Percentiles rank a stretch among this genome's conserved stretches.
These are phyloP conservation scores for Listronotus bonariensis DNA, from an alignment of 1,140 invertebrate species.

Conservation along the genomic window DNA sequence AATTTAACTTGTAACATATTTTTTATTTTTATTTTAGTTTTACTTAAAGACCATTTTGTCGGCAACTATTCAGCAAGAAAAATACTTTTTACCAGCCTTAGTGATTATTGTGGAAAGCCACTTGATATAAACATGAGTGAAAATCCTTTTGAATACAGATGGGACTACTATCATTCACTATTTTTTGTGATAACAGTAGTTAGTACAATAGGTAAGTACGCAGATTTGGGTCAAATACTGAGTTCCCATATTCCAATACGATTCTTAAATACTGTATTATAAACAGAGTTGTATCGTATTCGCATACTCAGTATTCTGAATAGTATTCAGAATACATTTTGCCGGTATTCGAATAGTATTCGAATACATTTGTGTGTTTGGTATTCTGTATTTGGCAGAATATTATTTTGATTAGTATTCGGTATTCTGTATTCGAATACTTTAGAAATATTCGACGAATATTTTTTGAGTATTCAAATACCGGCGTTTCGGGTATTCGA, in stretches of 20 bases:
- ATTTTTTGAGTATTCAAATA: too few relatives aligned
- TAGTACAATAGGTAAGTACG: conserved; percentile 84
- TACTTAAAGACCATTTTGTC: conserved; percentile 59
- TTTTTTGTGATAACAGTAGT: conserved; percentile 95
- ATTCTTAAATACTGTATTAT: background rate
- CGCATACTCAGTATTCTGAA: too few relatives aligned
- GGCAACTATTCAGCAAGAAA: conserved; percentile 58
- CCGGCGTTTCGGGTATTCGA: too few relatives aligned
- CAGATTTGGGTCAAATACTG: background rate
- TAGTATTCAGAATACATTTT: too few relatives aligned
- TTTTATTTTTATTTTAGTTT: conserved; percentile 26
- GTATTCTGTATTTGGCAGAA: too few relatives aligned
- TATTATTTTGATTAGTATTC: too few relatives aligned
- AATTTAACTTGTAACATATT: too few relatives aligned
- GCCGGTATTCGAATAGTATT: too few relatives aligned
- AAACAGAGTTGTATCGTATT: too few relatives aligned
- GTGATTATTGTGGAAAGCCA: conserved; percentile 71
- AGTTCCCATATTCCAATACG: background rate
- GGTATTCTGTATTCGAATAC: too few relatives aligned
- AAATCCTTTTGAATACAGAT: conserved; percentile 72
- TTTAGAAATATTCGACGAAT: too few relatives aligned
- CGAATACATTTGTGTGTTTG: too few relatives aligned
- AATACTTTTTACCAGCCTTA: conserved; percentile 66
- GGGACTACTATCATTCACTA: conserved; percentile 92
- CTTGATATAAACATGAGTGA: conserved; percentile 65